Evolutionary conservation across 2,888 invertebrate genomes (phyloP).

Genomic region (Chymomyza amoena): DNA sequence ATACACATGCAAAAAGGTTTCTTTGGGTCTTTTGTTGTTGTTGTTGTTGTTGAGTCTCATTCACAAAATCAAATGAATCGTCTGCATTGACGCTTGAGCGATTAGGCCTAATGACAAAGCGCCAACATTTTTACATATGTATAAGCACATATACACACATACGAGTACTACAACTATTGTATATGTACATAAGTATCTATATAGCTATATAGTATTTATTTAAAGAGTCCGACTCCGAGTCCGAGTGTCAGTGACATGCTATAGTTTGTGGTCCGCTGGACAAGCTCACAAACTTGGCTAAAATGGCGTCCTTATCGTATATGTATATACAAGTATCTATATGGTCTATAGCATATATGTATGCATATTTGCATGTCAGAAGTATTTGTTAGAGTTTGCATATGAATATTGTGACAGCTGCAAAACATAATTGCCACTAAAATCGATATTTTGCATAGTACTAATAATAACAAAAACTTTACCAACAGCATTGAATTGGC

Average conservation of each 20-base stretch:
- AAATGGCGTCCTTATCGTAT: neutral
- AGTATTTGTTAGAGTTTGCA: neutral
- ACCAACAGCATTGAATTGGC: neutral
- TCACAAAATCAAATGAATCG: constrained; percentile 41
- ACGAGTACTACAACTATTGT: too few species aligned
- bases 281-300: neutral
- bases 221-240: neutral
- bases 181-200: too few species aligned
- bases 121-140: neutral
- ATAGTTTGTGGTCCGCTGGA: neutral
- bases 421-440: neutral
- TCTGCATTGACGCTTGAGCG: constrained; percentile 43
- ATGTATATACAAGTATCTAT: too few species aligned
- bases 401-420: neutral
- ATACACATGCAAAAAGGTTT: too few species aligned
- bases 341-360: too few species aligned
- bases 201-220: neutral
- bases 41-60: too few species aligned
- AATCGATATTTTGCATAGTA: neutral
- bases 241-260: neutral
- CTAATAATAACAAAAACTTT: neutral
- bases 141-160: neutral
- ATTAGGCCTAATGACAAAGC: constrained; percentile 32
- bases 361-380: neutral
- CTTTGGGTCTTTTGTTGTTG: too few species aligned